These are phyloP conservation scores for Fringilla coelebs DNA, from an alignment of 2,797 vertebrate genomes.

Conservation along the genomic window DNA sequence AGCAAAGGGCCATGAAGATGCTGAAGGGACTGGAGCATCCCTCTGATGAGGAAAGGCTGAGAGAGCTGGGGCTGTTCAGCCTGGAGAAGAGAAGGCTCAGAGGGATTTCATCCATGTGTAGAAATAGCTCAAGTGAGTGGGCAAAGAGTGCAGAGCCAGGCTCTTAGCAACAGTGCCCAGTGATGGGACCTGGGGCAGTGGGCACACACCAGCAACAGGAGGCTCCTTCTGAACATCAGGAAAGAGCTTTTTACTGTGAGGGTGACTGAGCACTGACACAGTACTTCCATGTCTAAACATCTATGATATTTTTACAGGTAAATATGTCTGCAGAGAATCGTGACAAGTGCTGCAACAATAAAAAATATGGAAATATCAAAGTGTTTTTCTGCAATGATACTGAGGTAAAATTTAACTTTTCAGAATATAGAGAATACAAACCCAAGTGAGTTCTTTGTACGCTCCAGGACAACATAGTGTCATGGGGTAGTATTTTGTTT, in stretches of 20 bases:
- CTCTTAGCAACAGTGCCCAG: neutral
- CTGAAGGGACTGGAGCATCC: neutral
- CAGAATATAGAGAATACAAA: neutral
- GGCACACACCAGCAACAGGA: neutral
- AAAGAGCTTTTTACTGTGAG: neutral
- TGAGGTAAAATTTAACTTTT: constrained; percentile 54
- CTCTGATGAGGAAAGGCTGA: neutral
- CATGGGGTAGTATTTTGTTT: neutral
- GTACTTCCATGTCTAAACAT: neutral
- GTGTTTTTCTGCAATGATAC: constrained; percentile 51
- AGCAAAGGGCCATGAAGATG: neutral
- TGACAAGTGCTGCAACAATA: constrained; percentile 39
- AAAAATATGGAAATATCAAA: neutral
- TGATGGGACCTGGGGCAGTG: neutral
- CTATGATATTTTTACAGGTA: constrained; percentile 50
- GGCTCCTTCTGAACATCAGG: neutral
- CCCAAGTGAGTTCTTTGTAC: neutral
- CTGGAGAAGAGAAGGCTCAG: neutral
- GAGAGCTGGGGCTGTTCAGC: neutral
- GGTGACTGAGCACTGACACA: neutral
- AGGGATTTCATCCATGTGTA: neutral
- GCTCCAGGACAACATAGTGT: neutral
- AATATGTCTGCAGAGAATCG: constrained; percentile 29
- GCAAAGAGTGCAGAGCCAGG: neutral
- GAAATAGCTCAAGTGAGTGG: neutral